Percentiles rank a stretch among this genome's conserved stretches.
These are phyloP conservation scores for Colletes collaris DNA, from an alignment of 2,888 invertebrate genomes.

Conservation along the genomic window DNA sequence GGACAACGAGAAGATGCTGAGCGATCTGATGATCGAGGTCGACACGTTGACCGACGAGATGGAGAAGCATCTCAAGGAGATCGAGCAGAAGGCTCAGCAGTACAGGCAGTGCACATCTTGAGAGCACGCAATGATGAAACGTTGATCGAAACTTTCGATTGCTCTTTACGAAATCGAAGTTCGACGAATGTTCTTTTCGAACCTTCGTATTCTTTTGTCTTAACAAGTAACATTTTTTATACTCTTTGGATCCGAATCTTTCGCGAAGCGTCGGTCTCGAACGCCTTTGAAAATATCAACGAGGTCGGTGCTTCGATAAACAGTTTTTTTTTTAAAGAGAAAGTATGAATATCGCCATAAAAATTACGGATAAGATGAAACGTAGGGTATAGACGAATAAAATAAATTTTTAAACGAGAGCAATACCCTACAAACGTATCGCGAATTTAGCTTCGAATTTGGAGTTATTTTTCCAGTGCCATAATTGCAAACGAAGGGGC, in stretches of 20 bases:
- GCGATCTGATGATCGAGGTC: conserved; percentile 85
- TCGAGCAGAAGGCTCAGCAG: conserved; percentile 86
- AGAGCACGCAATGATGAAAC: conserved; percentile 13
- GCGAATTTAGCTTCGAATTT: not conserved
- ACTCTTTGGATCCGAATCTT: not conserved
- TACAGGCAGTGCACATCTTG: conserved; percentile 85
- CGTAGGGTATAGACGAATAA: not conserved
- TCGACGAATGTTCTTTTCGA: not conserved
- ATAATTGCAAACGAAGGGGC: conserved; percentile 54
- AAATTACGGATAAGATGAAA: not conserved
- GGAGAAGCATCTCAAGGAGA: conserved; percentile 85
- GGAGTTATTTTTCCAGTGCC: conserved; percentile 52
- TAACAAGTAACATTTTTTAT: not conserved
- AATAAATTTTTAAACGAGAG: not conserved
- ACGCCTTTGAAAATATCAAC: not conserved
- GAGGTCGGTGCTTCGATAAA: not conserved
- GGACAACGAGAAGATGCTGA: conserved; percentile 86
- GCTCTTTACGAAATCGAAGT: conserved; percentile 3
- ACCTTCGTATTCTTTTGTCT: not conserved
- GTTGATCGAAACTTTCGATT: not conserved
- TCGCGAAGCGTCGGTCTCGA: not conserved
- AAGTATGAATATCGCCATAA: not conserved
- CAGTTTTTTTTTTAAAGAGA: too few species aligned
- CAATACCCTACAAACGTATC: not conserved
- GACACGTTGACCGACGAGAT: conserved; percentile 87